A percentile compares a stretch with the other conserved stretches of the same genome.
phyloP scores from a whole-genome alignment of 2,113 vertebrate species.

The Monopterus albus region DNA sequence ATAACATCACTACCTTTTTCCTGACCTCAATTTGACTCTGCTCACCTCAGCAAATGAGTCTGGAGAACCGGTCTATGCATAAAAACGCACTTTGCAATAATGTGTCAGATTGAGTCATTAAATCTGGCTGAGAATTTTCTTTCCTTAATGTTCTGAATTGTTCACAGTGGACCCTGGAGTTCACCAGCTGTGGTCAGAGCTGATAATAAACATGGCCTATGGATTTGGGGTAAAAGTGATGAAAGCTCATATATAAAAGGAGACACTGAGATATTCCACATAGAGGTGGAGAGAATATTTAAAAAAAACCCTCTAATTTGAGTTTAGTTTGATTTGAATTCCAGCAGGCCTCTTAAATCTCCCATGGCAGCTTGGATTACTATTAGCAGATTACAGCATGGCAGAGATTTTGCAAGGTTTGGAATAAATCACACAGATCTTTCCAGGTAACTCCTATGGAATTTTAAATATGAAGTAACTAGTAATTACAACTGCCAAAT shows the following conservation, averaged over 20 bases:
- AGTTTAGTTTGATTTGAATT: too few relatives aligned
- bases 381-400: not conserved
- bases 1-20: conserved; percentile 64
- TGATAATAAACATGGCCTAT: conserved; percentile 3
- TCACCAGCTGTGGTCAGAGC: not conserved
- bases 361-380: not conserved
- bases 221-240: not conserved
- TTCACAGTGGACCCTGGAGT: not conserved
- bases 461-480: too few relatives aligned
- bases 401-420: not conserved
- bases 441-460: too few relatives aligned
- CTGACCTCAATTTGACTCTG: conserved; percentile 69
- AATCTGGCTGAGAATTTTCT: conserved; percentile 29
- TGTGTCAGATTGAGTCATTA: conserved; percentile 63
- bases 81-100: conserved; percentile 66
- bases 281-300: not conserved
- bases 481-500: too few relatives aligned
- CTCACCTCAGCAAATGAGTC: conserved; percentile 69
- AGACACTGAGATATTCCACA: not conserved
- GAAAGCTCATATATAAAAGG: not conserved
- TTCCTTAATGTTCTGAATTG: conserved; percentile 39
- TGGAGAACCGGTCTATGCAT: conserved; percentile 47
- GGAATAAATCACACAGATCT: too few relatives aligned
- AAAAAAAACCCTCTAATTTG: not conserved
- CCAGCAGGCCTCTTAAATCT: not conserved